A percentile compares a stretch with the other conserved stretches of the same genome.
Conservation (phyloP, 1,140 invertebrate species). For the Metopolophium dirhodum region DNA sequence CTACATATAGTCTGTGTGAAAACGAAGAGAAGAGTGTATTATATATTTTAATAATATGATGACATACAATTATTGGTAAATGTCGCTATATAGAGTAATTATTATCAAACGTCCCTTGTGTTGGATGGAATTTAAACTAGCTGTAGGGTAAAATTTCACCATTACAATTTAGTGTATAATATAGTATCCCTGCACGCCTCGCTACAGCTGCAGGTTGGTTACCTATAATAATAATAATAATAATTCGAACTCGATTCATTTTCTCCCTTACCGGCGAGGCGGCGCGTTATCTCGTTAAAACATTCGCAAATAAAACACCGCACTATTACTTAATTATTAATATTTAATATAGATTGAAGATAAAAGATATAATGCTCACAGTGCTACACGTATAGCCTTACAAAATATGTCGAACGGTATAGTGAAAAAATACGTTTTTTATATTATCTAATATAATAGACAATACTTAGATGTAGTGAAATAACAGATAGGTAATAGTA, state of each 20-base stretch:
- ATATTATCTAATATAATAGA: background rate
- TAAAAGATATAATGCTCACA: background rate
- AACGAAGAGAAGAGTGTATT: background rate
- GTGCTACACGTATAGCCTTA: background rate
- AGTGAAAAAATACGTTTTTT: background rate
- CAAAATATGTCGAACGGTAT: background rate
- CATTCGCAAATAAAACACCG: constrained; percentile 22
- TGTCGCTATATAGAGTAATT: background rate
- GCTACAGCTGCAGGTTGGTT: background rate
- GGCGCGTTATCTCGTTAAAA: background rate
- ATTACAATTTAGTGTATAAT: background rate
- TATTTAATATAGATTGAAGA: background rate
- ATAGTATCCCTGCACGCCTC: background rate
- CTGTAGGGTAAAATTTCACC: background rate
- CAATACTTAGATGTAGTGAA: background rate
- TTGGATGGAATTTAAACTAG: background rate
- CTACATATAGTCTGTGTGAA: background rate
- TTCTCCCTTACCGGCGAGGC: background rate
- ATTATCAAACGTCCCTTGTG: background rate
- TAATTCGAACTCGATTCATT: constrained; percentile 14
- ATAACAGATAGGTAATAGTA: too few relatives aligned
- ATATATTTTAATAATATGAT: background rate
- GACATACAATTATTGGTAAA: constrained; percentile 20
- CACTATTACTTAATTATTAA: constrained; percentile 4
- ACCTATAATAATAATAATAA: background rate